These are phyloP conservation scores for Bolborhynchus lineola DNA, from an alignment of 2,113 vertebrate species.

Conservation along the genomic window DNA sequence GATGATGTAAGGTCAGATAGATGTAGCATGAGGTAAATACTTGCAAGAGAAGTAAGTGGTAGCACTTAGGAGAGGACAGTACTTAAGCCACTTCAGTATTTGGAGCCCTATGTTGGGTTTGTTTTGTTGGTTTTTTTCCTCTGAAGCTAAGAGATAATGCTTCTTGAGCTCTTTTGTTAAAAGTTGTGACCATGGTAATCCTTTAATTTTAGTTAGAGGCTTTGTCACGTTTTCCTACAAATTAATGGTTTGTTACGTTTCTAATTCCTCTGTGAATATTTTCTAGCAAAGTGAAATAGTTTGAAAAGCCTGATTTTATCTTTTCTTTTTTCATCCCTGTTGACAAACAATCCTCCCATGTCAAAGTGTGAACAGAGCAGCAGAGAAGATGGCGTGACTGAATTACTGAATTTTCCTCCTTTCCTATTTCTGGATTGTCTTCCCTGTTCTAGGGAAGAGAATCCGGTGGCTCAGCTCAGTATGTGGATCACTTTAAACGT, in stretches of 20 bases:
- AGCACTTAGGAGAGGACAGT: not conserved
- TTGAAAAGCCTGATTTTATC: not conserved
- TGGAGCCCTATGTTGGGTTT: not conserved
- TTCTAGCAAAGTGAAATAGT: not conserved
- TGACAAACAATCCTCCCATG: not conserved
- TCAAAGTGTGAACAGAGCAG: not conserved
- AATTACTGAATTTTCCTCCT: not conserved
- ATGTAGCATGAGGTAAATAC: not conserved
- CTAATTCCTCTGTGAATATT: not conserved
- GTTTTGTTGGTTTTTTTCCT: not conserved
- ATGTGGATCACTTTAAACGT: not conserved
- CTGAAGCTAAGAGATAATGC: not conserved
- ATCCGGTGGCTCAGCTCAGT: not conserved
- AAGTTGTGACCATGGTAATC: not conserved
- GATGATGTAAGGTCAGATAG: not conserved
- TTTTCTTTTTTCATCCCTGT: not conserved
- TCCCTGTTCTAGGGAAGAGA: not conserved
- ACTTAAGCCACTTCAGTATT: not conserved
- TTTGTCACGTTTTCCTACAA: not conserved
- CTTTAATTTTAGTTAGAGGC: not conserved
- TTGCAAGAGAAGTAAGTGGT: not conserved
- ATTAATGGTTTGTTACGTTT: not conserved
- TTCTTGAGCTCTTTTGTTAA: not conserved
- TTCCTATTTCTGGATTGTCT: not conserved
- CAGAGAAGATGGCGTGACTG: not conserved